Evolutionary conservation across 2,888 invertebrate genomes (phyloP).

Genomic region (Parnassius apollo): DNA sequence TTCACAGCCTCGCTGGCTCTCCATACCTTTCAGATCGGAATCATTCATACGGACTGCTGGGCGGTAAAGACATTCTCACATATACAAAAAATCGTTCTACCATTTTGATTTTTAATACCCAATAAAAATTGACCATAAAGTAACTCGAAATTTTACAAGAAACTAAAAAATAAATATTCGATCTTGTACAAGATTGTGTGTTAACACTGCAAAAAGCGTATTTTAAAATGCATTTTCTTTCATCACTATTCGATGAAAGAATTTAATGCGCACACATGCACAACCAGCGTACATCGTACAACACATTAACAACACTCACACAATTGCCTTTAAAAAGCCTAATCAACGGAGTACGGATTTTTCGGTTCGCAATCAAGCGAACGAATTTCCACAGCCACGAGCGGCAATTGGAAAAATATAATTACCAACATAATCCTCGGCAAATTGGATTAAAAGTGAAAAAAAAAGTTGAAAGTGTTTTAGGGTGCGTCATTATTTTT

Average conservation of each 20-base stretch:
- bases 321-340: conserved; percentile 63
- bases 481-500: conserved; percentile 80
- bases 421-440: conserved; percentile 81
- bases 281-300: conserved; percentile 3
- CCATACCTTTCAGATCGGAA: too few relatives aligned
- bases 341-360: conserved; percentile 66
- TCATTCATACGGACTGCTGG: too few relatives aligned
- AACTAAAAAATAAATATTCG: too few relatives aligned
- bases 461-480: conserved; percentile 77
- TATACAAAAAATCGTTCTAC: too few relatives aligned
- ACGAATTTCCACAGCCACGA: conserved; percentile 64
- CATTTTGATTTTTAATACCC: too few relatives aligned
- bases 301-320: conserved; percentile 35
- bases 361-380: conserved; percentile 71
- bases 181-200: too few relatives aligned
- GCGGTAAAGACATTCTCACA: too few relatives aligned
- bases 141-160: too few relatives aligned
- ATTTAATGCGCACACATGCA: conserved; percentile 31
- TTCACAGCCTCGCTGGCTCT: too few relatives aligned
- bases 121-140: too few relatives aligned
- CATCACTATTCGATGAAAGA: conserved; percentile 11
- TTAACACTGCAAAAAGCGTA: conserved; percentile 1
- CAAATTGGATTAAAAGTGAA: conserved; percentile 82
- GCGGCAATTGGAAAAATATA: conserved; percentile 80
- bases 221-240: conserved; percentile 18